Conservation (phyloP, 2,113 vertebrate species). For the Orthonyx spaldingii region DNA sequence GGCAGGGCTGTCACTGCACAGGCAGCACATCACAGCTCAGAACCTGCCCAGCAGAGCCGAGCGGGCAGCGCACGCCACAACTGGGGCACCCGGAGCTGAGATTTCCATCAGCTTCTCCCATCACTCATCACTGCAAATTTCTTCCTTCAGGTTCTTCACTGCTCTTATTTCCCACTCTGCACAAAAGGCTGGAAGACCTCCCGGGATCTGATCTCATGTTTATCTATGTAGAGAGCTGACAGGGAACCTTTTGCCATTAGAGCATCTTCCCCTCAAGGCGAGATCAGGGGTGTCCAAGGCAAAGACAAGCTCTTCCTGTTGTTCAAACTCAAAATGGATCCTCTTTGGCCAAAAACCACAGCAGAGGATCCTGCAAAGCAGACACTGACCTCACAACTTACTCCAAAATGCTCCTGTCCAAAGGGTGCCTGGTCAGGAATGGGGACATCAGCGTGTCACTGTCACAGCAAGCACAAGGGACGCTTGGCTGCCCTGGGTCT, state of each 20-base stretch:
- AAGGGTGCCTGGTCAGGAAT: accelerated
- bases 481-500: accelerated
- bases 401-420: not conserved
- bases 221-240: not conserved
- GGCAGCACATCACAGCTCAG: not conserved
- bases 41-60: not conserved
- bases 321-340: not conserved
- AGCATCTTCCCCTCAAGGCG: not conserved
- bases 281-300: not conserved
- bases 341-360: not conserved
- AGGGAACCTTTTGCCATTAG: not conserved
- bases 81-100: not conserved
- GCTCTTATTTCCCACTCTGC: not conserved
- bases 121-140: not conserved
- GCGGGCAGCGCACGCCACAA: not conserved
- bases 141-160: not conserved
- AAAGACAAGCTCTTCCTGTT: not conserved
- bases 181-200: not conserved
- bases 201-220: not conserved
- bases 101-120: not conserved
- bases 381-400: not conserved
- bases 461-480: not conserved
- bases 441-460: accelerated
- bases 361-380: not conserved
- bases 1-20: not conserved